Conservation (phyloP, 2,888 invertebrate species). For the Bellardia bayeri region DNA sequence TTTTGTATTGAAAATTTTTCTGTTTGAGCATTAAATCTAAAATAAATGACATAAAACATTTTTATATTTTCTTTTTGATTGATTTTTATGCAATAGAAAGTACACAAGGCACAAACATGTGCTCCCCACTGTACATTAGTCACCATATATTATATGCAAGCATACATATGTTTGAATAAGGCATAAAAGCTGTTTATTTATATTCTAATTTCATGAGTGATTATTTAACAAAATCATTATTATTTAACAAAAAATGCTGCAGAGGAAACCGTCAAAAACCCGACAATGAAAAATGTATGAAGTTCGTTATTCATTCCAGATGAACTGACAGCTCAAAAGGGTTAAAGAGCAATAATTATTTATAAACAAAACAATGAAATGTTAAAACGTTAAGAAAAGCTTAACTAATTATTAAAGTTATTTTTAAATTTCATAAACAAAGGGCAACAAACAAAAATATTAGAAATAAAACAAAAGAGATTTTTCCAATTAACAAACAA, state of each 20-base stretch:
- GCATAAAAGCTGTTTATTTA: conserved; percentile 8
- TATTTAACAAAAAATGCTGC: neutral
- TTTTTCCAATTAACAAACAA: conserved; percentile 63
- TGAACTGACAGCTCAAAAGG: conserved; percentile 51
- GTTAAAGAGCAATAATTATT: conserved; percentile 6
- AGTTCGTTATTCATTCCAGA: conserved; percentile 20
- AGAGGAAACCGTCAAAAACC: neutral
- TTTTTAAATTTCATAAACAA: conserved; percentile 47
- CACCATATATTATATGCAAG: too few species aligned
- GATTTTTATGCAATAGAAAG: too few species aligned
- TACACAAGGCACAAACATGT: too few species aligned
- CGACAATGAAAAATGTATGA: conserved; percentile 14
- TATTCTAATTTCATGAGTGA: neutral
- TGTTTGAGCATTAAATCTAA: too few species aligned
- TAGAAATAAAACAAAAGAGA: conserved; percentile 13
- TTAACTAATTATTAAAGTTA: conserved; percentile 60
- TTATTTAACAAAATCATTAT: conserved; percentile 4
- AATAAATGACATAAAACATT: too few species aligned
- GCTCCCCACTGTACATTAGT: too few species aligned
- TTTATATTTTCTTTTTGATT: too few species aligned
- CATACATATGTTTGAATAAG: neutral
- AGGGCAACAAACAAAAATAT: neutral
- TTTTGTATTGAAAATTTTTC: too few species aligned
- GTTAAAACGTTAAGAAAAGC: conserved; percentile 29
- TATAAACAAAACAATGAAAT: conserved; percentile 13